Evolutionary conservation across 2,113 vertebrate genomes (phyloP).

Genomic region (Bucco capensis): DNA sequence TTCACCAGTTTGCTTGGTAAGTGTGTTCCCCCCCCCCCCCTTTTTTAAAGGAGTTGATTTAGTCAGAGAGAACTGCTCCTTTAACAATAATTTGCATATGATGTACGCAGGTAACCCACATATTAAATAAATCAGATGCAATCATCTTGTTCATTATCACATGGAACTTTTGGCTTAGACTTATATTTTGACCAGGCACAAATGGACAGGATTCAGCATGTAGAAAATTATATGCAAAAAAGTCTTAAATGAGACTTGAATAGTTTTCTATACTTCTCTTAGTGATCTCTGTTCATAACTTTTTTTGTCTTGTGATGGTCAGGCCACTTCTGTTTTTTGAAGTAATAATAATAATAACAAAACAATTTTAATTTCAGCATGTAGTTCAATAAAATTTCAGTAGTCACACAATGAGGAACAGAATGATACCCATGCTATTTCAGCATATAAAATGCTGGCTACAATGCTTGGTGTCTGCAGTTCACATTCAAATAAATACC

Average conservation of each 20-base stretch:
- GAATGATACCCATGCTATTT: not conserved
- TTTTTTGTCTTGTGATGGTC: not conserved
- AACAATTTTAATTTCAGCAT: not conserved
- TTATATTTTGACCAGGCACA: not conserved
- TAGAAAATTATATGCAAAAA: not conserved
- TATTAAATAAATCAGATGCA: not conserved
- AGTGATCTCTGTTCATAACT: not conserved
- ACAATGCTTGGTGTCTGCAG: rapidly evolving
- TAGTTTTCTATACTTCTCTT: not conserved
- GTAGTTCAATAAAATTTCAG: not conserved
- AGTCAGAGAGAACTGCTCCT: not conserved
- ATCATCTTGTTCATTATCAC: not conserved
- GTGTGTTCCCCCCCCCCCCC: too few relatives aligned
- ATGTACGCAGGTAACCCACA: not conserved
- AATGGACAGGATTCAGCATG: not conserved
- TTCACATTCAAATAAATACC: not conserved
- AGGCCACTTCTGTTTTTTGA: not conserved
- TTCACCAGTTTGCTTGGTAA: not conserved
- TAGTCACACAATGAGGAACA: not conserved
- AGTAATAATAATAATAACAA: not conserved
- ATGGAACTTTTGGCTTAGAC: not conserved
- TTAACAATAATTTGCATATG: not conserved
- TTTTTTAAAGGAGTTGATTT: not conserved
- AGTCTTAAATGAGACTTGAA: not conserved
- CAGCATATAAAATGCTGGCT: not conserved